phyloP scores from a whole-genome alignment of 2,113 vertebrate genomes.

The Bos javanicus region DNA sequence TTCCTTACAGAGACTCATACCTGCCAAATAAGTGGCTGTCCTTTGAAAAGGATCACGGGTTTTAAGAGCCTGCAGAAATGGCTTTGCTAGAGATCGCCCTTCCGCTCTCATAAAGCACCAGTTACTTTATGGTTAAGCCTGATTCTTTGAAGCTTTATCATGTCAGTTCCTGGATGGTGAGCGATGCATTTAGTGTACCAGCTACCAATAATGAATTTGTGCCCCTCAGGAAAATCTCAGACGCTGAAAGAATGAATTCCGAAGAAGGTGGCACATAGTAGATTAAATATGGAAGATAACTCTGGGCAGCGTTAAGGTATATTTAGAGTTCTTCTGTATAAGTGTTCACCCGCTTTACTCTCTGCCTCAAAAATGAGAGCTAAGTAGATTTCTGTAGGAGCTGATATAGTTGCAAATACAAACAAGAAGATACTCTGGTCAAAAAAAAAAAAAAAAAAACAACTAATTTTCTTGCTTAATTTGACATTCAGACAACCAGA shows the following conservation, averaged over 20 bases:
- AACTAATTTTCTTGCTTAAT: constrained; percentile 44
- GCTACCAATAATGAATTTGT: background rate
- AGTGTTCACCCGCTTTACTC: background rate
- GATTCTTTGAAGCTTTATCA: background rate
- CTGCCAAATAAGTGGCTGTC: background rate
- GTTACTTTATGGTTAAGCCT: background rate
- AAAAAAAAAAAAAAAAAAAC: constrained; percentile 38
- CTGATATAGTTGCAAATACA: background rate
- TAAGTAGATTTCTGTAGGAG: background rate
- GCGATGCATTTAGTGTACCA: background rate
- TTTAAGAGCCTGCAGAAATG: background rate
- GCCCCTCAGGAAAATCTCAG: background rate
- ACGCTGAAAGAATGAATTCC: background rate
- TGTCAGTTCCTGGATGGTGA: background rate
- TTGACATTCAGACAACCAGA: constrained; percentile 55
- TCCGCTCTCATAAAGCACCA: background rate
- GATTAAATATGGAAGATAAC: background rate
- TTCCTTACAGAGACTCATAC: background rate
- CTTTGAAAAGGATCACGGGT: background rate
- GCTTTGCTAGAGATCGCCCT: background rate
- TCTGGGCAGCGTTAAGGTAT: background rate
- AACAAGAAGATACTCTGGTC: constrained; percentile 27
- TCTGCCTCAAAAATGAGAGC: background rate
- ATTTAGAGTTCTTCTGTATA: background rate
- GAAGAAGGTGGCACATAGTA: background rate